A percentile compares a stretch with the other conserved stretches of the same genome.
Evolutionary conservation across 35 echinoderm and acorn worm genomes (phyloP).

Genomic region (Heliocidaris tuberculata): DNA sequence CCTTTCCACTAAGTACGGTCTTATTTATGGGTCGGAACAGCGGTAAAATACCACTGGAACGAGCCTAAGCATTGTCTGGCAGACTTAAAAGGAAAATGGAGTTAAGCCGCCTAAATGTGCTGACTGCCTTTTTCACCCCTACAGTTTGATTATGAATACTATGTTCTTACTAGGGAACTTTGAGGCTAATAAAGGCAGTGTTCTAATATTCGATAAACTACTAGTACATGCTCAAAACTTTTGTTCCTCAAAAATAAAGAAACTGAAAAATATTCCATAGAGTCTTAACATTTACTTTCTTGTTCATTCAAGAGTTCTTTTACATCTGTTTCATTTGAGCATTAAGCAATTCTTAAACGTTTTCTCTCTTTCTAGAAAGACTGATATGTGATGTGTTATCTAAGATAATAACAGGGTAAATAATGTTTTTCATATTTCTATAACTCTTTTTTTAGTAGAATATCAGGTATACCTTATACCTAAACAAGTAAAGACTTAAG

Average conservation of each 20-base stretch:
- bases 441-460: too few species aligned
- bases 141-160: background rate
- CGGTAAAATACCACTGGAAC: background rate
- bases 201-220: background rate
- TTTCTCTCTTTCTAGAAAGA: too few species aligned
- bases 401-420: too few species aligned
- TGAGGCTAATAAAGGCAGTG: background rate
- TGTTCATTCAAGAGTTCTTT: too few species aligned
- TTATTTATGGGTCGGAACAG: background rate
- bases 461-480: too few species aligned
- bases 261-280: background rate
- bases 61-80: background rate
- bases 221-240: background rate
- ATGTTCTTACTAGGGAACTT: background rate
- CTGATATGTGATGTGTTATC: too few species aligned
- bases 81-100: background rate
- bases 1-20: background rate
- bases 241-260: background rate
- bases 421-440: too few species aligned
- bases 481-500: too few species aligned
- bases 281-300: too few species aligned
- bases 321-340: too few species aligned
- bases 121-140: background rate
- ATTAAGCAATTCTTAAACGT: too few species aligned
- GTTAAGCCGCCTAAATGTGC: background rate